Base-by-base conservation (phyloP, 1,140 invertebrate species). In the Antheraea pernyi region DNA sequence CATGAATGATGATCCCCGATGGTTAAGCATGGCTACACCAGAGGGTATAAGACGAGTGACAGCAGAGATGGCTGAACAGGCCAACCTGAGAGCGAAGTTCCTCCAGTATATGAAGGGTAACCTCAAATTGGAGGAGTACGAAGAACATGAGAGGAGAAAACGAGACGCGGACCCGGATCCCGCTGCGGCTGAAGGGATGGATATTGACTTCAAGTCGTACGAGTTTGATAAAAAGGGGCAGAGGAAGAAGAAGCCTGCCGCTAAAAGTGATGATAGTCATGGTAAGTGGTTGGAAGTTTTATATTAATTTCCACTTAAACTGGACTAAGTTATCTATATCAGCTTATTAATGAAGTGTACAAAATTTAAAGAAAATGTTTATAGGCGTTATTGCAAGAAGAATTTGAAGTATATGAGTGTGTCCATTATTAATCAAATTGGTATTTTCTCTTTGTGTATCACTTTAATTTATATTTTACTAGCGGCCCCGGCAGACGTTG, bases 201-300 rank as follows among this genome's bases (percentile, higher is more conserved):
- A 93, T 37, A 85, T 92, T 7, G 86, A 92, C 67, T 92, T 85
- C 80, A 88, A 80, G 75, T 75, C 81, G 67, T 93, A 89, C 72
- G 86, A 93, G 62, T 92, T 92, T 59, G 86, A 91, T 13, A 91
- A 91, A 67, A 77, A 84, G 18, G 80, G 80, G 8, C 74, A 84
- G 66, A 85, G 89, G 81, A 86, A 83, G 82, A 85, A 91, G 85
- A 81, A 90, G 76, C 84, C 83, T 10, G 70, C 79, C 0, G 77
- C 74, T n/a, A 84, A 92, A 79, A 80, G 46, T 67, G 86, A 91
- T 37, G 86, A 88, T 58, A 80, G 79, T 13, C 81, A 86, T 60
- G 87, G 88, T 91, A 62, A 89, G 80, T 73, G 61, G 0, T 19
- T 62, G 7, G n/a, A n/a, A n/a, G n/a, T n/a, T 42, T 42, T 8